A percentile compares a stretch with the other conserved stretches of the same genome.
Conservation (phyloP, 2,888 invertebrate genomes). For the Protodeltote pygarga region DNA sequence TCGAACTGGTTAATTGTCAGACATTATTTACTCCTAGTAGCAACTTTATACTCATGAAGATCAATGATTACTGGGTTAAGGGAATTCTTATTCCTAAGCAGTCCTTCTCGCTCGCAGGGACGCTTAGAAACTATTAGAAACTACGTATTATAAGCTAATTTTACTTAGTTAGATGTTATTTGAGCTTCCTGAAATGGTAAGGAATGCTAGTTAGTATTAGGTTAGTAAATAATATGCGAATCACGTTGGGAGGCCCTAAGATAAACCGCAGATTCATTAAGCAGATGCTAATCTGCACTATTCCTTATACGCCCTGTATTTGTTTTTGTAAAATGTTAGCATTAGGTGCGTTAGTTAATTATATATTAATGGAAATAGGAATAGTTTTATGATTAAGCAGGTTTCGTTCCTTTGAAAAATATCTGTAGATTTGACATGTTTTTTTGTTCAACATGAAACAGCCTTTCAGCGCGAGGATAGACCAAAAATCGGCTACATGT, state of each 20-base stretch:
- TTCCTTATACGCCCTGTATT: constrained; percentile 31
- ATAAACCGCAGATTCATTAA: constrained; percentile 26
- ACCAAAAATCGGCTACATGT: too few relatives aligned
- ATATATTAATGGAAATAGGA: constrained; percentile 22
- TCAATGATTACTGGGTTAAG: constrained; percentile 66
- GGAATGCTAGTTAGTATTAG: constrained; percentile 28
- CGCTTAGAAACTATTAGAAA: constrained; percentile 37
- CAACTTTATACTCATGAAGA: constrained; percentile 59
- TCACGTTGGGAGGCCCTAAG: constrained; percentile 36
- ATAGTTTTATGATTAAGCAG: too few relatives aligned
- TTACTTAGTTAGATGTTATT: constrained; percentile 18
- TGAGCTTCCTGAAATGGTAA: constrained; percentile 26
- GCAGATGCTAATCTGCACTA: constrained; percentile 31
- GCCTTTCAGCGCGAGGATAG: too few relatives aligned
- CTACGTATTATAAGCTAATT: constrained; percentile 32
- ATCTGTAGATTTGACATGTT: too few relatives aligned
- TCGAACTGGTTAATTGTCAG: constrained; percentile 69
- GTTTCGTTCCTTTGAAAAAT: too few relatives aligned
- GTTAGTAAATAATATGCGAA: constrained; percentile 39
- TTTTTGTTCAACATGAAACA: too few relatives aligned
- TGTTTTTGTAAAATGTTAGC: constrained; percentile 11
- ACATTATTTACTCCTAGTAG: constrained; percentile 65
- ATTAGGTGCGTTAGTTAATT: constrained; percentile 34
- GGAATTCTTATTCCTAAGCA: constrained; percentile 56
- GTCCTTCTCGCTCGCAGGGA: constrained; percentile 36